Conservation (phyloP, 2,888 invertebrate genomes). For the Baronia brevicornis region DNA sequence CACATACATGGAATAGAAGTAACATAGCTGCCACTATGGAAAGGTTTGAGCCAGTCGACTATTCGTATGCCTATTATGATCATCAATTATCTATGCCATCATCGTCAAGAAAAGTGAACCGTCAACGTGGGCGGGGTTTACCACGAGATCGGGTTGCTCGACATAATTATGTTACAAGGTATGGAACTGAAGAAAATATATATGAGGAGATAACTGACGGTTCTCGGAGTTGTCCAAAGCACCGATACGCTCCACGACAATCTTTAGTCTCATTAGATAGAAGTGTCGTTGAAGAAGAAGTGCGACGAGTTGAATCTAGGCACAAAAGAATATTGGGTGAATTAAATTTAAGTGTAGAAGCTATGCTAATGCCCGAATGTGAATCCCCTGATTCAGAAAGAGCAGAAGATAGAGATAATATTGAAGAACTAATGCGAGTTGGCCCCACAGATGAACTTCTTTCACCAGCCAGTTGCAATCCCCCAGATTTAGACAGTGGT, state of each 20-base stretch:
- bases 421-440: conserved; percentile 80
- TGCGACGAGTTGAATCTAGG: conserved; percentile 86
- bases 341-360: conserved; percentile 90
- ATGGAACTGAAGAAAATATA: conserved; percentile 90
- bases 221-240: conserved; percentile 66
- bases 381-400: conserved; percentile 79
- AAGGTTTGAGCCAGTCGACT: conserved; percentile 81
- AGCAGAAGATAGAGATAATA: conserved; percentile 77
- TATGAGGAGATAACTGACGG: conserved; percentile 87
- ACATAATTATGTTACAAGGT: conserved; percentile 85
- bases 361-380: conserved; percentile 91
- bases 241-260: conserved; percentile 67
- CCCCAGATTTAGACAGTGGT: conserved; percentile 85
- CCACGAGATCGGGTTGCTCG: conserved; percentile 65
- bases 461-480: conserved; percentile 80
- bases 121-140: conserved; percentile 61
- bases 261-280: conserved; percentile 81
- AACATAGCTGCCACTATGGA: conserved; percentile 80
- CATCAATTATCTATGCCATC: conserved; percentile 80
- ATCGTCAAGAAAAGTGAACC: conserved; percentile 60
- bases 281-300: conserved; percentile 87
- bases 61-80: conserved; percentile 90
- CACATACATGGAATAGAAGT: conserved; percentile 77
- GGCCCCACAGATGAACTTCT: conserved; percentile 83
- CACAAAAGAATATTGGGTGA: conserved; percentile 90